A percentile compares a stretch with the other conserved stretches of the same genome.
Evolutionary conservation across 1,140 invertebrate species (phyloP).

Genomic region (Oncopodura yosiiana): DNA sequence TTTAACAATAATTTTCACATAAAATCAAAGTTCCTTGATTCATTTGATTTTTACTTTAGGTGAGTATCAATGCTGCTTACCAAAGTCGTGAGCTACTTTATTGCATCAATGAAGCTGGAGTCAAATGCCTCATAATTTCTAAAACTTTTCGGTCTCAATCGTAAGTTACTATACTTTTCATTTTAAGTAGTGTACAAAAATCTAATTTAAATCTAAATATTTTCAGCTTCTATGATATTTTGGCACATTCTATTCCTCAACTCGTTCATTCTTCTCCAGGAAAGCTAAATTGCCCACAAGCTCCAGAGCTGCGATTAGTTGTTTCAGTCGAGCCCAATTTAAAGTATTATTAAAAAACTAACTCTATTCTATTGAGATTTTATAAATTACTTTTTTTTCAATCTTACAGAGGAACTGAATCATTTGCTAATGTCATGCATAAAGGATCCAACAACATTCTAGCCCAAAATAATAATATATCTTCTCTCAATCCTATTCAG

Average conservation of each 20-base stretch:
- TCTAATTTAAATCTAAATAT: no score
- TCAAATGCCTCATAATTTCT: conserved; percentile 60
- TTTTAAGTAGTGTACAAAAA: no score
- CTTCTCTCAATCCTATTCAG: conserved; percentile 44
- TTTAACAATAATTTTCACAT: conserved; percentile 3
- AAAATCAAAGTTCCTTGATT: no score
- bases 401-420: conserved; percentile 36
- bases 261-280: conserved; percentile 11
- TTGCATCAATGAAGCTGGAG: conserved; percentile 65
- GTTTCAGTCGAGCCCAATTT: conserved; percentile 21
- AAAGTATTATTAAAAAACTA: no score
- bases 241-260: conserved; percentile 43
- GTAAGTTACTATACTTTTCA: no score
- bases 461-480: no score
- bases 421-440: conserved; percentile 39
- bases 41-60: conserved; percentile 42
- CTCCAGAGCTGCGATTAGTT: conserved; percentile 17
- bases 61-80: conserved; percentile 76
- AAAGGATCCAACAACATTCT: conserved; percentile 36
- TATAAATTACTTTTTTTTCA: no score
- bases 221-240: conserved; percentile 62
- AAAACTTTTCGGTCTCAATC: conserved; percentile 54
- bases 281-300: conserved; percentile 7
- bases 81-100: conserved; percentile 64
- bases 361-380: no score